Conservation (phyloP, 92 coral and sea anemone genomes). For the Epizoanthus ramosus region DNA sequence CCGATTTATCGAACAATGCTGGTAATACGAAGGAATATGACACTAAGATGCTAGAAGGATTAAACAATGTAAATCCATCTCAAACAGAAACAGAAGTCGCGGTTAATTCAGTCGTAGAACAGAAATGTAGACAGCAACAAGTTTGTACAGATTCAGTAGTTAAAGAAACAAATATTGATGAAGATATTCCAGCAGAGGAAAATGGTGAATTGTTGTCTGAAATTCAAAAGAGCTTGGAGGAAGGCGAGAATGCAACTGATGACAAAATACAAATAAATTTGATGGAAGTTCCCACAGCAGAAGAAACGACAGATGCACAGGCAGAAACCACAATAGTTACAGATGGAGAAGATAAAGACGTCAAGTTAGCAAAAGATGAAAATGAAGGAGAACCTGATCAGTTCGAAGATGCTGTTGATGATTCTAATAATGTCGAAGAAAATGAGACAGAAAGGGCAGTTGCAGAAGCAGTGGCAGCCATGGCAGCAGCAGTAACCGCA, state of each 20-base stretch:
- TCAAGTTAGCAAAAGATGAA: neutral
- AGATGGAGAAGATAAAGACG: neutral
- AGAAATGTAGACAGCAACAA: neutral
- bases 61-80: neutral
- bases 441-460: constrained; percentile 1
- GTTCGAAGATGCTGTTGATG: constrained; percentile 7
- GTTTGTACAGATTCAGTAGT: neutral
- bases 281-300: neutral
- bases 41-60: neutral
- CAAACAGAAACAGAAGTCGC: neutral
- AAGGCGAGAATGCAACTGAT: neutral
- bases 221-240: neutral
- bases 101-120: neutral
- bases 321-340: neutral
- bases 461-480: constrained; percentile 29
- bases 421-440: constrained; percentile 11
- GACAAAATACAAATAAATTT: neutral
- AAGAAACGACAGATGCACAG: neutral
- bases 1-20: constrained; percentile 6
- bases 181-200: neutral
- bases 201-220: neutral
- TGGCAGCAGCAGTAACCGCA: constrained; percentile 29
- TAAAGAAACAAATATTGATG: constrained; percentile 30
- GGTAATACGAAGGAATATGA: neutral
- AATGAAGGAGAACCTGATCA: constrained; percentile 1